These are phyloP conservation scores for Megastigmus dorsalis DNA, from an alignment of 2,888 invertebrate species.

Conservation along the genomic window DNA sequence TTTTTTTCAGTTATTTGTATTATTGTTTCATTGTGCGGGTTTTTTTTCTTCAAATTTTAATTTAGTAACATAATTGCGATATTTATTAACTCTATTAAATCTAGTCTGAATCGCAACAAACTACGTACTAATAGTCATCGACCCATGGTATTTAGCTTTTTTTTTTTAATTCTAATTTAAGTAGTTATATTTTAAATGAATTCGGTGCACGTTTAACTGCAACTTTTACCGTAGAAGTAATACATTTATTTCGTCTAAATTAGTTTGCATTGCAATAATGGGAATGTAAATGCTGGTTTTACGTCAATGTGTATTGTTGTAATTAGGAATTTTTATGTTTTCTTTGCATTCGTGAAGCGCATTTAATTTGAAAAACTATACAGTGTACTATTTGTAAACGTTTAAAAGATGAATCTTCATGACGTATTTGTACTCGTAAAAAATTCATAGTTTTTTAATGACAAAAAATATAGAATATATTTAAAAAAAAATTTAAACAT, in stretches of 20 bases:
- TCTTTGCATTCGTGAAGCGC: slow-evolving; percentile 9
- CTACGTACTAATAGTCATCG: slow-evolving; percentile 36
- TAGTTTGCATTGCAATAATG: slow-evolving; percentile 15
- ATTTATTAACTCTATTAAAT: slow-evolving; percentile 32
- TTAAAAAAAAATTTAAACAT: too few relatives aligned
- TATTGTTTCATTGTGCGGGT: not conserved
- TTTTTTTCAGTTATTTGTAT: slow-evolving; percentile 3
- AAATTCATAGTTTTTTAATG: slow-evolving; percentile 23
- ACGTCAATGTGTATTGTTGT: too few relatives aligned
- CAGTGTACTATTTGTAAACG: slow-evolving; percentile 22
- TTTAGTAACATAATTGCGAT: not conserved
- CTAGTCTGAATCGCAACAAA: slow-evolving; percentile 41
- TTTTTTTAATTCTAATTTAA: slow-evolving; percentile 10
- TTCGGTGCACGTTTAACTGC: too few relatives aligned
- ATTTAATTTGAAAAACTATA: slow-evolving; percentile 36
- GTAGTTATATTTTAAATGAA: not conserved
- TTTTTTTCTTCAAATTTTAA: slow-evolving; percentile 16
- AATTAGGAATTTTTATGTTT: not conserved
- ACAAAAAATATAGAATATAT: slow-evolving; percentile 9
- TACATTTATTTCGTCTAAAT: too few relatives aligned
- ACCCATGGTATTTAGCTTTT: slow-evolving; percentile 18
- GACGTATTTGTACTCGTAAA: not conserved
- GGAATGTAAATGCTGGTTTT: not conserved
- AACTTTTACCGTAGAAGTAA: too few relatives aligned
- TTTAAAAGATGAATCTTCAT: not conserved